Base-by-base conservation (phyloP, 1,140 invertebrate genomes). In the Zelostemma sp. region DNA sequence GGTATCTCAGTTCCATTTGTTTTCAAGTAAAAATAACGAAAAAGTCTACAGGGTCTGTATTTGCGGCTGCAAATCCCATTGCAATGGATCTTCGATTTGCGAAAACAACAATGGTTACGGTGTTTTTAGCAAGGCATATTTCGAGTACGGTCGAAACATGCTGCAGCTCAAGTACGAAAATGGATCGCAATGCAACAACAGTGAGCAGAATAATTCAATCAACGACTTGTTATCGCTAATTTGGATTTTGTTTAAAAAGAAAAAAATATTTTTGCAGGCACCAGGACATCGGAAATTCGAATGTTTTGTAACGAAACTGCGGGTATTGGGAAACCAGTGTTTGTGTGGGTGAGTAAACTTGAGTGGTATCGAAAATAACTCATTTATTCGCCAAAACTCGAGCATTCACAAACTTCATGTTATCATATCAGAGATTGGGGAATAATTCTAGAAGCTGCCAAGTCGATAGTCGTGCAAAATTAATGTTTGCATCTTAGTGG, bases 71-170 rank as follows among this genome's bases (percentile, higher is more conserved):
- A 38, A 74, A 16, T 71, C 66, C 1, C 18, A 51, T 48, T 82
- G 81, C 33, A 68, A 73, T 11, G 74, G 72, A 19, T 75, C 73
- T 6, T 64, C 73, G 0, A 19, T 83, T 18, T 83, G 80, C 40
- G 59, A 75, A 21, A 62, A 48, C 18, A 46, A 45, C 1, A 68
- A 65, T 9, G 50, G 50, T 12, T 81, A 80, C 47, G 81, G 79
- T 53, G 74, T 75, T 0, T 17, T 73, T 3, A 51, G 47, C 8
- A 68, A 57, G 31, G 78, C 81, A n/a, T 43, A 75, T 49, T 74
- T 76, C 18, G 73, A 79, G 53, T 79, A 81, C 31, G 66, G 61
- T 9, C 66, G 58, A 54, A 51, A 81, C 45, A 35, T 64, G 8
- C 67, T 81, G 31, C 73, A 68, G 56, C 58, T 83, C 4, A 57